Conservation (phyloP, 1,140 invertebrate genomes). For the Pseudoatta argentina region DNA sequence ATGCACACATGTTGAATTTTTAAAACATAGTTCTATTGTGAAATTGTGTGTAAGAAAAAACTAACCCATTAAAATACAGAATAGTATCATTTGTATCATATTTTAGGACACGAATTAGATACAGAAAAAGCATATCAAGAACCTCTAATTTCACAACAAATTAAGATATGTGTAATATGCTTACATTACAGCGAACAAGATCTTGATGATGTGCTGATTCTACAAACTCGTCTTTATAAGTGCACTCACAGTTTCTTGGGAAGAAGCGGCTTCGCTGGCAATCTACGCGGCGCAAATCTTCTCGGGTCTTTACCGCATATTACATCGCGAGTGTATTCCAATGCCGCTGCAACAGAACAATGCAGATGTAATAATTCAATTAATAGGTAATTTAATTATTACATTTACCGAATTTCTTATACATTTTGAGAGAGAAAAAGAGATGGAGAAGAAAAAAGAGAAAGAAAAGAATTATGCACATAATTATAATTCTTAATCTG, state of each 20-base stretch:
- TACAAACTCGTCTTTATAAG: conserved; percentile 89
- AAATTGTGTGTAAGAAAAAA: neutral
- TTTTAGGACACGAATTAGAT: neutral
- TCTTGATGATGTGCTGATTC: conserved; percentile 89
- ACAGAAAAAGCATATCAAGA: neutral
- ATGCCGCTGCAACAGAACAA: conserved; percentile 81
- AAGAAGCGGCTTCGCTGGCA: conserved; percentile 84
- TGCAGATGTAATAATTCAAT: conserved; percentile 83
- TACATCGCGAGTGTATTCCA: conserved; percentile 84
- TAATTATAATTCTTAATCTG: too few species aligned
- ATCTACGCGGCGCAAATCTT: conserved; percentile 82
- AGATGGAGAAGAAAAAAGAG: conserved; percentile 43
- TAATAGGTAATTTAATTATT: conserved; percentile 77
- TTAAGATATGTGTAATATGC: neutral
- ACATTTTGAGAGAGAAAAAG: neutral
- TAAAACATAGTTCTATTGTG: neutral
- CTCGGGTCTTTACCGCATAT: conserved; percentile 85
- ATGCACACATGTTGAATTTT: conserved; percentile 26
- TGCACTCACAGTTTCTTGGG: conserved; percentile 89
- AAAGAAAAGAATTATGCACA: neutral
- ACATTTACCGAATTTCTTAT: conserved; percentile 45
- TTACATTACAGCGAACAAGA: conserved; percentile 87
- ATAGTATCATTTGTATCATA: neutral
- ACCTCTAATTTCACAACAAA: neutral
- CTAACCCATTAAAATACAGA: neutral